Evolutionary conservation across 2,888 invertebrate genomes (phyloP).

Genomic region (Tetrapedia diversipes): DNA sequence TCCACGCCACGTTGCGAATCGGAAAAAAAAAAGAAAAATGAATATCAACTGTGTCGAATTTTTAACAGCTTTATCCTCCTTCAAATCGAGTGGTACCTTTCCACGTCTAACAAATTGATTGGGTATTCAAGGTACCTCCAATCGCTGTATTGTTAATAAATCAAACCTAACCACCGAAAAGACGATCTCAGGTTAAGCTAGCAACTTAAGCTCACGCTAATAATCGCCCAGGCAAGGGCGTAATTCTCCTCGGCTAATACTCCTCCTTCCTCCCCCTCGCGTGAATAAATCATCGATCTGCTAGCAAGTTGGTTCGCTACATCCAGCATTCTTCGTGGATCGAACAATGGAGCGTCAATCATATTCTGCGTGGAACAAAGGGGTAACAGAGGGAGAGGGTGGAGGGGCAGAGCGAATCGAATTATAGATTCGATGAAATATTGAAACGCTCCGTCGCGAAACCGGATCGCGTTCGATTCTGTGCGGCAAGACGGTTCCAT

Average conservation of each 20-base stretch:
- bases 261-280: too few relatives aligned
- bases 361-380: neutral
- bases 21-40: too few relatives aligned
- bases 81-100: too few relatives aligned
- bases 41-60: too few relatives aligned
- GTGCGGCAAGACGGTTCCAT: conserved; percentile 10
- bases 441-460: conserved; percentile 5
- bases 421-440: conserved; percentile 19
- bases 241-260: conserved; percentile 17
- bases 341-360: conserved; percentile 21
- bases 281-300: conserved; percentile 1
- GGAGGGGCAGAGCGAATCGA: neutral
- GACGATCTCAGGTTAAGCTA: too few relatives aligned
- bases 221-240: neutral
- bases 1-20: too few relatives aligned
- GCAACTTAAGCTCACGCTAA: too few relatives aligned
- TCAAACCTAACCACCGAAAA: neutral
- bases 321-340: neutral
- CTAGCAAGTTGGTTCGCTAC: neutral
- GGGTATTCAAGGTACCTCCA: too few relatives aligned
- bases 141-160: too few relatives aligned
- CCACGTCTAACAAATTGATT: too few relatives aligned
- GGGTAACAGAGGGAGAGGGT: neutral
- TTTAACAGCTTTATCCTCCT: too few relatives aligned
- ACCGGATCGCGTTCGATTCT: neutral